Evolutionary conservation across 2,113 vertebrate genomes (phyloP), one percentile per base, ranked within the genome.

Genomic region (Bos javanicus): DNA sequence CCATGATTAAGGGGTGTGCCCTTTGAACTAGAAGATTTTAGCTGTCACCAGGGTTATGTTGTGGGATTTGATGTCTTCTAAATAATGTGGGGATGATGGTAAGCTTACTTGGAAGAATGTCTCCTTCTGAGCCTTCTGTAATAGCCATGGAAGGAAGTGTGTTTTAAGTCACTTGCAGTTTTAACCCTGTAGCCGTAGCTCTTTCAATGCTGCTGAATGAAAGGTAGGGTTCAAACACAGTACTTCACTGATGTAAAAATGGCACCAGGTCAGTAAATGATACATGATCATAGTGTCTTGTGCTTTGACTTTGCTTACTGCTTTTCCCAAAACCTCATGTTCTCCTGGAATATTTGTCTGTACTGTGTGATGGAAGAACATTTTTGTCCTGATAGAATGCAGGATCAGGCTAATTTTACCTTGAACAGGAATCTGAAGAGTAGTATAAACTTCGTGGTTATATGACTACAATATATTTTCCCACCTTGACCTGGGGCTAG

Each of bases 331-430:
- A 95, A 90, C 83, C 33, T 92, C 39, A 39, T 36, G 16, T 60
- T 93, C 80, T 95, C 25, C 56, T 83, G 26, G n/a, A 98, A 56
- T 87, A 48, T 93, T 98, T 98, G 97, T 56, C 83, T 98, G 26
- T 95, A 94, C 87, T 82, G 46, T 95, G 90, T 97, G 93, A 81
- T 97, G 50, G 92, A 94, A 98, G 98, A 90, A n/a, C 52, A 91
- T 91, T 97, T 97, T 92, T 98, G 92, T 97, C 90, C 95, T 98
- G 19, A 94, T 62, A 95, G 94, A 98, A 96, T 88, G 85, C 98
- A 60, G 90, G 92, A 95, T 97, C 17, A 95, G 64, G 90, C 96
- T 98, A 98, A 98, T 98, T 98, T 98, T n/a, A 57, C 93, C 97
- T 97, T 97, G 86, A 92, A 30, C 54, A 98, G 96, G 95, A 97